Base-by-base conservation (phyloP, 2,888 invertebrate species). In the Byasa hedistus region DNA sequence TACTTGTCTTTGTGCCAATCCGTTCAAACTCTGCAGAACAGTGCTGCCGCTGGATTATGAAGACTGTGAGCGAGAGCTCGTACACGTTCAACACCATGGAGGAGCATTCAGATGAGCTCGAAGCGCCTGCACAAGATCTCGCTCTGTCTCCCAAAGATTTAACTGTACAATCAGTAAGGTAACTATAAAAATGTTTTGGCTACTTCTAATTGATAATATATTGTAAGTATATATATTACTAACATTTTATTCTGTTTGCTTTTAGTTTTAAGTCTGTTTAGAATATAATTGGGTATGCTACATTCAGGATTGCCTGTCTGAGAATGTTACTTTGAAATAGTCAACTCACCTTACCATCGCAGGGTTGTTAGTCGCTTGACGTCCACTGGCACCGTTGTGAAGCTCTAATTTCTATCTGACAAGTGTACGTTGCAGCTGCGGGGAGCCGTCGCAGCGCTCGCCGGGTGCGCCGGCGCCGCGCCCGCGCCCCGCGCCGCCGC, bases 401-500 rank as follows among this genome's bases (percentile, higher is more conserved):
- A 39, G 12, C 15, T 12, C 15, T 12, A 39, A 15, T 39, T 39
- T 12, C 10, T 39, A 0, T 12, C 39, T 15, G 39, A 39, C 12
- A 15, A 15, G 10, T 2, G 12, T 15, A 15, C 15, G 3, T 39
- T 12, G 39, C 12, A 12, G 12, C 39, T 39, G 39, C 2, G 39
- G 39, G 15, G 12, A 10, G 39, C 39, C 39, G 39, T 12, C 39
- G 39, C 15, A 32, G 32, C 10, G 1, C 32, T 5, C 15, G 15
- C 15, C 39, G 12, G 39, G 12, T 10, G 15, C 12, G 39, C 0
- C 2, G 21, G 21, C 54, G n/a, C 19, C 32, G 10, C 10, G 27
- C 21, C 17, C 12, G 21, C 17, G 12, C 0, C 68, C 72, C 1
- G 72, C 69, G 1, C 69, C 70, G 8, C 69, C 72, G 2, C 44